Evolutionary conservation across 2,888 invertebrate species (phyloP), one percentile per base, ranked within the genome.

Genomic region (Tinea pellionella): DNA sequence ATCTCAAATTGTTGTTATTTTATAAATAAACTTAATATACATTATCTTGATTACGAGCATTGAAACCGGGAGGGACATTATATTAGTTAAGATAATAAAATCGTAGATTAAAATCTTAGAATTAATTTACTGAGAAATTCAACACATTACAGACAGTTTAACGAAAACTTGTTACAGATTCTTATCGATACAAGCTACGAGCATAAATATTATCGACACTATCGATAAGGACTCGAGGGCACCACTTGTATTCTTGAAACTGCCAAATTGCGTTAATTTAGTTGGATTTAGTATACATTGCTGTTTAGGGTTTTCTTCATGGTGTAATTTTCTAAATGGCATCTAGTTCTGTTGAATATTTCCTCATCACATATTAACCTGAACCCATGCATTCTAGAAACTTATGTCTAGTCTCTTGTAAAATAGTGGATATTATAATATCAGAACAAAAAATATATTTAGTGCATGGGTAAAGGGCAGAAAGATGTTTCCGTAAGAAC

Each of bases 121-220:
- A 55, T 29, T 55, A 57, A 57, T 32, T 57, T 32, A 57, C 15
- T 32, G 55, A 24, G 55, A 57, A 57, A 30, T 57, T 16, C 32
- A 57, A 57, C 32, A 57, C 57, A 19, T 32, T 57, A 57, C 57
- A 32, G 29, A 16, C 30, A 32, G 15, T 32, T 57, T 32, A 57
- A 57, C 57, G 57, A 30, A 57, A 57, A 57, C 32, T 57, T 29
- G 57, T 57, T 55, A 32, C 32, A 11, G 57, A 57, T 57, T 7
- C 9, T 3, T 57, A 57, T 57, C 57, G 57, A 57, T 6, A 55
- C 30, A n/a, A 29, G 32, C 29, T 65, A 65, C 64, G 67, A 69
- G 69, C 71, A 73, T 76, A 75, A 75, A 74, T 73, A 73, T 73
- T 72, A 68, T 59, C 66, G 63, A 59, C 66, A 69, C 68, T 69